phyloP scores from a whole-genome alignment of 2,113 vertebrate genomes.

The Ranitomeya variabilis region DNA sequence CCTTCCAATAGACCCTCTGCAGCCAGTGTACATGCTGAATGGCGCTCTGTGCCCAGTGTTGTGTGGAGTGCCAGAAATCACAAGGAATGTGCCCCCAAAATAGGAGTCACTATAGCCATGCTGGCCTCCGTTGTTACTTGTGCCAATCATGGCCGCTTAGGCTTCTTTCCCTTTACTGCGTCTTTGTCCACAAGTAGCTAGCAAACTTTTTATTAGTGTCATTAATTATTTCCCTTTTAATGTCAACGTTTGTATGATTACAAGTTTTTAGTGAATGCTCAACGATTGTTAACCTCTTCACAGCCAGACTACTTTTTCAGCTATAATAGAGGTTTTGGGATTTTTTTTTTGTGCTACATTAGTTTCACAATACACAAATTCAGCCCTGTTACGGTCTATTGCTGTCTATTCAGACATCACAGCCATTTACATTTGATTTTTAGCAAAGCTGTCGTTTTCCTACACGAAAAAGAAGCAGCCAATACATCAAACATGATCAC shows the following conservation, averaged over 20 bases:
- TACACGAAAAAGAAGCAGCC: no score
- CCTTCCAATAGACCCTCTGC: slow-evolving; percentile 11
- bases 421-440: no score
- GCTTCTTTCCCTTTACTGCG: background rate
- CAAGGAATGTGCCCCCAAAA: slow-evolving; percentile 29
- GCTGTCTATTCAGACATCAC: no score
- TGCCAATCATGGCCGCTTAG: background rate
- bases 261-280: background rate
- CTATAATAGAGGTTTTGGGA: no score
- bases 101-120: slow-evolving; percentile 21
- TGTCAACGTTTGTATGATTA: background rate
- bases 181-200: slow-evolving; percentile 15
- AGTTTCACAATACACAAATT: no score
- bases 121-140: slow-evolving; percentile 28
- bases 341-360: no score
- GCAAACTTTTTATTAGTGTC: background rate
- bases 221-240: background rate
- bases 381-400: no score
- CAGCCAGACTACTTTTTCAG: background rate
- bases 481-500: no score
- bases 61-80: slow-evolving; percentile 20
- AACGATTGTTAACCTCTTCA: background rate
- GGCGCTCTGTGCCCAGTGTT: background rate
- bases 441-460: no score
- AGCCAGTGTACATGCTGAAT: slow-evolving; percentile 1